Conservation (phyloP, 2,888 invertebrate species). For the Lasioglossum villosulum region DNA sequence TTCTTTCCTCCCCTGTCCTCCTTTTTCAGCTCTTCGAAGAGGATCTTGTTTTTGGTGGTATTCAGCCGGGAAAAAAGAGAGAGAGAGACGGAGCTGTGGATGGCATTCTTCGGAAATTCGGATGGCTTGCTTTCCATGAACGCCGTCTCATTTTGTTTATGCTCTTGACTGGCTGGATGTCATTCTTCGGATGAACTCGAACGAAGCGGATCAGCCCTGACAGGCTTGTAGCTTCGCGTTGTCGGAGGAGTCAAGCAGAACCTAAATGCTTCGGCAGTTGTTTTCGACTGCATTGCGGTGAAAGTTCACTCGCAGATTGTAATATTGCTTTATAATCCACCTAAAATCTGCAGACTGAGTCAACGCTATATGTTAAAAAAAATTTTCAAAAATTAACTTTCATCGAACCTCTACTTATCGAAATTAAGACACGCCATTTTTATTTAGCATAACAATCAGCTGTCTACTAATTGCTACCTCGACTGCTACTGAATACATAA, state of each 20-base stretch:
- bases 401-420: not conserved
- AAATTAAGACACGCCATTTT: not conserved
- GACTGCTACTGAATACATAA: not conserved
- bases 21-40: not conserved
- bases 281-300: not conserved
- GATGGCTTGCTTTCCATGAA: not conserved
- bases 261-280: not conserved
- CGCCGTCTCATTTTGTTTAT: constrained; percentile 18
- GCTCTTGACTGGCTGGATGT: not conserved
- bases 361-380: no score
- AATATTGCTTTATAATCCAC: not conserved
- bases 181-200: not conserved
- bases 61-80: constrained; percentile 17
- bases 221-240: not conserved
- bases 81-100: not conserved
- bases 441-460: not conserved
- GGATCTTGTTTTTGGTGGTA: constrained; percentile 15
- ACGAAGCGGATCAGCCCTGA: not conserved
- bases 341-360: no score
- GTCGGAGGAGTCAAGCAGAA: constrained; percentile 6
- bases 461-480: no score
- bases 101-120: constrained; percentile 9
- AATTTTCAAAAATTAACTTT: no score
- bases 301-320: not conserved
- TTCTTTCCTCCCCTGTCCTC: not conserved